Evolutionary conservation across 2,888 invertebrate genomes (phyloP).

Genomic region (Asteroscopus sphinx): DNA sequence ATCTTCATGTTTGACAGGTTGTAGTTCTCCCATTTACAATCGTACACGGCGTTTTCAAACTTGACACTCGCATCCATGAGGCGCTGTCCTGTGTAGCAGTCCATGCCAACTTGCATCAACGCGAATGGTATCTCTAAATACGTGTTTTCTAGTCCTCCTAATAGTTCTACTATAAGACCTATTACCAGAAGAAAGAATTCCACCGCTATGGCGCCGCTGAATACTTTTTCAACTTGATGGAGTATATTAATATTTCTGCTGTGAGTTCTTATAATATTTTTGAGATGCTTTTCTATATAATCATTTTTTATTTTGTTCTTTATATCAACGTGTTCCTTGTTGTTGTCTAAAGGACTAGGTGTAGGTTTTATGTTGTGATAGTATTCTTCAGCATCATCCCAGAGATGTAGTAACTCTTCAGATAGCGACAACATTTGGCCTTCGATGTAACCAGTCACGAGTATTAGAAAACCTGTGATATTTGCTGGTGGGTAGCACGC

Average conservation of each 20-base stretch:
- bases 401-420: conserved; percentile 67
- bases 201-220: conserved; percentile 62
- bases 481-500: conserved; percentile 66
- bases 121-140: conserved; percentile 67
- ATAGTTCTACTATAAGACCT: conserved; percentile 66
- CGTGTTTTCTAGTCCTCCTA: conserved; percentile 70
- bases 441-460: conserved; percentile 72
- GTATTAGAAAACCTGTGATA: conserved; percentile 68
- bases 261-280: conserved; percentile 38
- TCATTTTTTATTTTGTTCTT: conserved; percentile 34
- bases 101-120: conserved; percentile 66
- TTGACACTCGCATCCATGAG: conserved; percentile 58
- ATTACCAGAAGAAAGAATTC: conserved; percentile 66
- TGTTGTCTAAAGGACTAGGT: conserved; percentile 9
- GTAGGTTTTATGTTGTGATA: conserved; percentile 52
- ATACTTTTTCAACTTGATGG: conserved; percentile 58
- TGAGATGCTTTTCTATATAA: conserved; percentile 33
- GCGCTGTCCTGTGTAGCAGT: conserved; percentile 62
- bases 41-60: conserved; percentile 60
- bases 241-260: conserved; percentile 60
- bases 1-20: conserved; percentile 56
- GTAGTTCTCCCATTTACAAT: conserved; percentile 63
- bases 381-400: conserved; percentile 62
- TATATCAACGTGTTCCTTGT: background rate
- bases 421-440: conserved; percentile 73